Conservation (phyloP, 2,797 vertebrate genomes). For the Pseudochirops cupreus region DNA sequence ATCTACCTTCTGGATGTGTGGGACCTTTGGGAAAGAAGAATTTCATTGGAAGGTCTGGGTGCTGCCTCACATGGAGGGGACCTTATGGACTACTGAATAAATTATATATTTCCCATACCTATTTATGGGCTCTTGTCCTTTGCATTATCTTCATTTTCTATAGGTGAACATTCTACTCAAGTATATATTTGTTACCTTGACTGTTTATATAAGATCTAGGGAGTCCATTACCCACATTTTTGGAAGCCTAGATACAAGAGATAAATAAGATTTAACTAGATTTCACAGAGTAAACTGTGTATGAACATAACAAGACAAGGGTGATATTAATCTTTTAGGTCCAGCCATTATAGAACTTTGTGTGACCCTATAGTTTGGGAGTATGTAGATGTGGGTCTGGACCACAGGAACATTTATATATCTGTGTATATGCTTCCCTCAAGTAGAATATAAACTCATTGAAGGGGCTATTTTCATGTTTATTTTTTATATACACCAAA, state of each 20-base stretch:
- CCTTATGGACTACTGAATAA: background rate
- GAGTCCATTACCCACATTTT: background rate
- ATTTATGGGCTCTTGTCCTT: background rate
- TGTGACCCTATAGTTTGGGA: background rate
- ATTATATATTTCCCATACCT: background rate
- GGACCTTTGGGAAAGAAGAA: background rate
- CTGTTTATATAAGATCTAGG: background rate
- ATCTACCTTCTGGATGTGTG: background rate
- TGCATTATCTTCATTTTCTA: background rate
- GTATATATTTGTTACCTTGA: background rate
- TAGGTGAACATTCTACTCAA: no score
- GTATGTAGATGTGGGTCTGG: background rate
- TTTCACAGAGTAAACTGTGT: background rate
- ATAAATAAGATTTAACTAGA: background rate
- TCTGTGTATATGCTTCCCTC: background rate
- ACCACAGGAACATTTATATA: background rate
- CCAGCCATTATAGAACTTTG: background rate
- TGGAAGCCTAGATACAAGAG: background rate
- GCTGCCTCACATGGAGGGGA: background rate
- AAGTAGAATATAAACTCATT: background rate
- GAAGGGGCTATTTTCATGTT: background rate
- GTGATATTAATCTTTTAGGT: background rate
- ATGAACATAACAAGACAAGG: background rate
- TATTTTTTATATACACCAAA: background rate
- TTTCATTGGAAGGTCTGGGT: background rate